Base-by-base conservation (phyloP, 2,888 invertebrate genomes). In the Leptarthrus brevirostris region DNA sequence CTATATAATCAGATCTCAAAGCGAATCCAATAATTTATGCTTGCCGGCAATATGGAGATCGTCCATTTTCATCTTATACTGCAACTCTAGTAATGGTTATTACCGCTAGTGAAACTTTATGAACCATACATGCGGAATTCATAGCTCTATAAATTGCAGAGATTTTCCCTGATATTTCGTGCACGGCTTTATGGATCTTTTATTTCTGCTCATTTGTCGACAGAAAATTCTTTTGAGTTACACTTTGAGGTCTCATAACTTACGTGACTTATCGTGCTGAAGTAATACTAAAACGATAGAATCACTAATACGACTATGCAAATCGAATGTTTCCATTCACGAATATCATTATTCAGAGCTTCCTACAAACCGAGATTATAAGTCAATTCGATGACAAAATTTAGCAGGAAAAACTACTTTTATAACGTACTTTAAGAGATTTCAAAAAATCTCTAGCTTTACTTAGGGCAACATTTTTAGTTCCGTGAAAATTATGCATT, bases 101-200 rank as follows among this genome's bases (percentile, higher is more conserved):
- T 61, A 61, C 40, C 18, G 61, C 36, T 36, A 61, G 61, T 61
- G 61, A 61, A 61, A 61, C 61, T 61, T 61, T 61, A 61, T 61
- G 61, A 61, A 61, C 61, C 61, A 61, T 58, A 58, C 34, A 34
- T 58, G 58, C 58, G 58, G 34, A 8, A 58, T 61, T 61, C 61
- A 61, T 61, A 61, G 61, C 36, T 61, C 61, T 22, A 61, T 61
- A 61, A 61, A 61, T 61, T 61, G 61, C 61, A 61, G 61, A 22
- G 61, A 61, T 61, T 61, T 22, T 5, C 40, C 36, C 61, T 14
- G 34, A 61, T 22, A 20, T 30, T 40, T 20, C 36, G 16, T 61
- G 36, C 22, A 18, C 18, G 61, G 12, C 40, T 18, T n/a, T 12
- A 61, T 61, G 61, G 40, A 61, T 61, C 61, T 61, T 61, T 61